phyloP scores from a whole-genome alignment of 2,113 vertebrate genomes.

The Cyanoliseus patagonus region DNA sequence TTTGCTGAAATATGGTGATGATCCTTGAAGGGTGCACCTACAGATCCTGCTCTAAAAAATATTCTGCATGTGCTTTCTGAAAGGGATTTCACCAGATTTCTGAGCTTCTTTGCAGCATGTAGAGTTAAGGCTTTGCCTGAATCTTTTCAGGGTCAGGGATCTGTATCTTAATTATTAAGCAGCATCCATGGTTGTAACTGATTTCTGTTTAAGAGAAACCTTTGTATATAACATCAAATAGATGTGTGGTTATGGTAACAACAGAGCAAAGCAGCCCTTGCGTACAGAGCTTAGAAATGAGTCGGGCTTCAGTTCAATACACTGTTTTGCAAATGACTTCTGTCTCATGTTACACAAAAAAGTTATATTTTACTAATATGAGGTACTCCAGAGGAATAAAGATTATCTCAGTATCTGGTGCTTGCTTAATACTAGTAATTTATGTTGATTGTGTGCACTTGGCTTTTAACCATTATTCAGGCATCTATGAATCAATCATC shows the following conservation, averaged over 20 bases:
- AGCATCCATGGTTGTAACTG: neutral
- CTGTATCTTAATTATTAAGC: neutral
- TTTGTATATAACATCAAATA: neutral
- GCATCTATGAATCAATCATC: constrained; percentile 25
- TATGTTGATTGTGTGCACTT: neutral
- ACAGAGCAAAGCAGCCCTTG: neutral
- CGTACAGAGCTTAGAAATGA: neutral
- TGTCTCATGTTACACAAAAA: neutral
- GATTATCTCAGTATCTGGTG: neutral
- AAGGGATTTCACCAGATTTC: neutral
- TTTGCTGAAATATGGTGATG: neutral
- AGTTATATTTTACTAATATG: neutral
- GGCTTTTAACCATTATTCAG: constrained; percentile 15
- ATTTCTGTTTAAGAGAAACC: neutral
- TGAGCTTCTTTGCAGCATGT: fast-evolving
- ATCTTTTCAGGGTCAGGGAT: neutral
- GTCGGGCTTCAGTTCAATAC: neutral
- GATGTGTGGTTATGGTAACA: neutral
- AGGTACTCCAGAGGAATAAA: neutral
- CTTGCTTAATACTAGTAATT: constrained; percentile 20
- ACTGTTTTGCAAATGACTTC: neutral
- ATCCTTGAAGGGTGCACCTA: neutral
- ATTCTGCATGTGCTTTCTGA: neutral
- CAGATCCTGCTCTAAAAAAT: neutral
- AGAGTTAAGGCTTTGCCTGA: neutral